phyloP scores from a whole-genome alignment of 2,888 invertebrate genomes.

The Aplocera efformata region DNA sequence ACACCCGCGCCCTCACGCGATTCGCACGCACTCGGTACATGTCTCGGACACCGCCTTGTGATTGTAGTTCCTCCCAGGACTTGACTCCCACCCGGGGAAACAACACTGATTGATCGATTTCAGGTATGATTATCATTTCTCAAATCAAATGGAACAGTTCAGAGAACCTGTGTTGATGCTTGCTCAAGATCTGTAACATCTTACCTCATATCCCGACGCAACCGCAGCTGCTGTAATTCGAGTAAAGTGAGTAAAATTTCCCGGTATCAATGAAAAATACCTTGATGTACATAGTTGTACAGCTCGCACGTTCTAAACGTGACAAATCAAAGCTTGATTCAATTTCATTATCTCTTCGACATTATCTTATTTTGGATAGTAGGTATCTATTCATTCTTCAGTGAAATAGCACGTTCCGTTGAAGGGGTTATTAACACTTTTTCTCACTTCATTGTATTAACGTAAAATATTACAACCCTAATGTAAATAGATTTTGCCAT shows the following conservation, averaged over 20 bases:
- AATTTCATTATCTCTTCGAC: constrained; percentile 3
- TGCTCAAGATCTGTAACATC: constrained; percentile 23
- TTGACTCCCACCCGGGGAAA: constrained; percentile 40
- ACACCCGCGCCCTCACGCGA: constrained; percentile 35
- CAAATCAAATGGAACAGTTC: constrained; percentile 3
- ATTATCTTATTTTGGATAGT: constrained; percentile 11
- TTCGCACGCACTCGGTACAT: constrained; percentile 37
- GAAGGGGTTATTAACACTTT: background rate
- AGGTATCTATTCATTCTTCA: constrained; percentile 5
- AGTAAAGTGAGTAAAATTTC: constrained; percentile 17
- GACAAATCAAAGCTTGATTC: constrained; percentile 9
- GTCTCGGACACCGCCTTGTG: constrained; percentile 39
- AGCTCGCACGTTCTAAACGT: constrained; percentile 22
- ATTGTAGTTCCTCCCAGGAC: constrained; percentile 58
- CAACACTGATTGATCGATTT: constrained; percentile 37
- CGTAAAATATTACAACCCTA: too few relatives aligned
- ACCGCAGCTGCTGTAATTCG: constrained; percentile 16
- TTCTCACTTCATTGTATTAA: too few relatives aligned
- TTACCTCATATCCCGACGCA: constrained; percentile 21
- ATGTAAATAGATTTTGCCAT: too few relatives aligned
- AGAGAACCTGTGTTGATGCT: constrained; percentile 55
- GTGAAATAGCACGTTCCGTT: too few relatives aligned
- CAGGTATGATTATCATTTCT: constrained; percentile 46
- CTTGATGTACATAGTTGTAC: constrained; percentile 4
- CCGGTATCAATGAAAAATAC: constrained; percentile 19